Evolutionary conservation across 53 echinoderm and acorn worm species (phyloP).

Genomic region (Holothuria scabra): DNA sequence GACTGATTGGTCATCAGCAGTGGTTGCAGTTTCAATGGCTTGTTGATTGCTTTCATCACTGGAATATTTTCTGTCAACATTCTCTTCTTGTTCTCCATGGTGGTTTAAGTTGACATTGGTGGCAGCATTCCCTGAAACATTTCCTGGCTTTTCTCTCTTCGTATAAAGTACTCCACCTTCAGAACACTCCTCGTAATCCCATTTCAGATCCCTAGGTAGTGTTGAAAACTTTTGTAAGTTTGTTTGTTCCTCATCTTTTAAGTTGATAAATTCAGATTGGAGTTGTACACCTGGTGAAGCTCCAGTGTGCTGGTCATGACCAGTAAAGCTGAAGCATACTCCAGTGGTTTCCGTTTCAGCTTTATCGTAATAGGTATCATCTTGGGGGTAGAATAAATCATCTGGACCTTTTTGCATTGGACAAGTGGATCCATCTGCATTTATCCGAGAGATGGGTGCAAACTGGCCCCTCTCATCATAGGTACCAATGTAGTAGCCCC

Average conservation of each 20-base stretch:
- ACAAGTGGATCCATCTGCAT: constrained; percentile 41
- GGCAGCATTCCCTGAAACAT: too few species aligned
- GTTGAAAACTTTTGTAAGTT: constrained; percentile 6
- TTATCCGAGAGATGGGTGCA: constrained; percentile 49
- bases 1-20: not conserved
- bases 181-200: not conserved
- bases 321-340: too few species aligned
- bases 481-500: constrained; percentile 35
- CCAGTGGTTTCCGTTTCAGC: too few species aligned
- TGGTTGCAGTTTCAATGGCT: not conserved
- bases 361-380: not conserved
- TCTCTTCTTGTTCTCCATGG: not conserved
- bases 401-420: constrained; percentile 60
- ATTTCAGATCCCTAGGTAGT: not conserved
- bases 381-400: constrained; percentile 45
- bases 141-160: too few species aligned
- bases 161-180: not conserved
- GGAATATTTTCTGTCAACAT: not conserved
- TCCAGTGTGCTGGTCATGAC: not conserved
- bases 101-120: too few species aligned
- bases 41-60: not conserved
- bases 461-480: constrained; percentile 47
- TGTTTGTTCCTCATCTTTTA: not conserved
- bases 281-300: not conserved
- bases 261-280: not conserved